A percentile compares a stretch with the other conserved stretches of the same genome.
Conservation (phyloP, 2,113 vertebrate species). For the Eurystomus gularis region DNA sequence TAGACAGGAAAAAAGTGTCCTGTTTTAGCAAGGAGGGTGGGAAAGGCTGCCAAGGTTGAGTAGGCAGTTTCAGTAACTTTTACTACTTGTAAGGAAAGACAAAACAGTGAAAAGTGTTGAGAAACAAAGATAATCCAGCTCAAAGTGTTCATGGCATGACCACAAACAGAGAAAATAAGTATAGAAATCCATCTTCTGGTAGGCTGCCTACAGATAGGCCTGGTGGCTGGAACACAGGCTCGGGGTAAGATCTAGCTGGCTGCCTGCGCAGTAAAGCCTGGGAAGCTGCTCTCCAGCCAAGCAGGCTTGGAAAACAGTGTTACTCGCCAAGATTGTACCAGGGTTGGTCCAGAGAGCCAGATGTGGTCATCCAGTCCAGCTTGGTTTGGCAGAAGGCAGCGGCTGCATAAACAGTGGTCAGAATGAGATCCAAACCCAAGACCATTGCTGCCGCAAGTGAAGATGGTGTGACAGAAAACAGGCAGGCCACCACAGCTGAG, state of each 20-base stretch:
- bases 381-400: background rate
- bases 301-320: background rate
- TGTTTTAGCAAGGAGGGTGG: background rate
- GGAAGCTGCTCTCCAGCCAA: background rate
- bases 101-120: background rate
- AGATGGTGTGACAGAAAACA: background rate
- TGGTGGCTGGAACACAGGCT: background rate
- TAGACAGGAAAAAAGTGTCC: background rate
- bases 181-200: background rate
- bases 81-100: background rate
- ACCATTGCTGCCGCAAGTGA: fast-evolving
- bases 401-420: background rate
- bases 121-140: background rate
- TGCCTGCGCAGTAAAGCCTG: background rate
- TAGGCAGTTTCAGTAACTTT: background rate
- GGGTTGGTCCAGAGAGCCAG: background rate
- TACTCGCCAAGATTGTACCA: background rate
- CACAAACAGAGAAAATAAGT: background rate
- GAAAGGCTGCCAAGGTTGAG: background rate
- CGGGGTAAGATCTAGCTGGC: background rate
- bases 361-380: background rate
- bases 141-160: background rate
- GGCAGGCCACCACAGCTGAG: background rate
- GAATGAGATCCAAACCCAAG: background rate
- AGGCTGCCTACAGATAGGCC: background rate